Conservation (phyloP, 2,888 invertebrate genomes). For the Bugula neritina region DNA sequence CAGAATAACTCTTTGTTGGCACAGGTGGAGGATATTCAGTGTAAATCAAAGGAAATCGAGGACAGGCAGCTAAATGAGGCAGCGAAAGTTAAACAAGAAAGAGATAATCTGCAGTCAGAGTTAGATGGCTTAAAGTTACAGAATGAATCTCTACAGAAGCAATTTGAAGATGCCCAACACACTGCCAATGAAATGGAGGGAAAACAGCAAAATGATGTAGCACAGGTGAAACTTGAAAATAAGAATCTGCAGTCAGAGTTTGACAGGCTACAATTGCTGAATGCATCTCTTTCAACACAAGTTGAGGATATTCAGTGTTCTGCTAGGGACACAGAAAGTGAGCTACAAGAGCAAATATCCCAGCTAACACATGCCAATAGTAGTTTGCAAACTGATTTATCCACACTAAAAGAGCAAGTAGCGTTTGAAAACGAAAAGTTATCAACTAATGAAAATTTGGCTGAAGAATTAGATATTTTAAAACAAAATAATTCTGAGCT, state of each 20-base stretch:
- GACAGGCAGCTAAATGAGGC: too few species aligned
- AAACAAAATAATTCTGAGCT: not conserved
- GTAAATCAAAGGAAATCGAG: not conserved
- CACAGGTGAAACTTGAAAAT: not conserved
- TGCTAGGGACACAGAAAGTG: not conserved
- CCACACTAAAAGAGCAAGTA: not conserved
- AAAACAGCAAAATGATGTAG: too few species aligned
- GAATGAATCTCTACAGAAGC: not conserved
- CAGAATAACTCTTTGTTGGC: not conserved
- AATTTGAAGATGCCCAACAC: not conserved
- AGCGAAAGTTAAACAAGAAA: not conserved
- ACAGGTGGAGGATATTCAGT: not conserved
- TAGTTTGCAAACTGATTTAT: not conserved
- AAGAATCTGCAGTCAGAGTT: not conserved
- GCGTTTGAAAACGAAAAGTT: too few species aligned
- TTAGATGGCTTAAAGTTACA: not conserved
- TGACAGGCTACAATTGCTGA: not conserved
- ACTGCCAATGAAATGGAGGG: not conserved
- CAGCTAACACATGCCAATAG: not conserved
- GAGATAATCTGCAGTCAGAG: not conserved
- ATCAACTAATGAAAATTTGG: not conserved
- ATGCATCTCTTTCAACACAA: not conserved
- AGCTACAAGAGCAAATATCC: not conserved
- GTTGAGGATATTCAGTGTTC: not conserved
- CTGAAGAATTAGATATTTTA: not conserved